Evolutionary conservation across 2,113 vertebrate genomes (phyloP).

Genomic region (Hemichromis elongatus): DNA sequence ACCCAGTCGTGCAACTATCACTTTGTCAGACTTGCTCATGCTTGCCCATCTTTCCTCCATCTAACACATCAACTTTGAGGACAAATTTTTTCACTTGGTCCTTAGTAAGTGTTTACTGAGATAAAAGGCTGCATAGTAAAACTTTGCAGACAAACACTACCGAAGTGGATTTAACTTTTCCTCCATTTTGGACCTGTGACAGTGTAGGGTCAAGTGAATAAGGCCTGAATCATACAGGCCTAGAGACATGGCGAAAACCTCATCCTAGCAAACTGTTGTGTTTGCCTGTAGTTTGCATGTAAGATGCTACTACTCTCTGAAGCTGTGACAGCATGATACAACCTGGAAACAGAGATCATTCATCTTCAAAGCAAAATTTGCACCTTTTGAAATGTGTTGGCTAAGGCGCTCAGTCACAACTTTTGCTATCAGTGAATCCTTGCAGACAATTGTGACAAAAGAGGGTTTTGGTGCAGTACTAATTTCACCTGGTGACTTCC

Average conservation of each 20-base stretch:
- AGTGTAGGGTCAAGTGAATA: background rate
- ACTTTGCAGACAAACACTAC: background rate
- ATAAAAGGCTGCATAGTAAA: background rate
- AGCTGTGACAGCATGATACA: background rate
- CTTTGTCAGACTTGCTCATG: background rate
- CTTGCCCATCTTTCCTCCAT: background rate
- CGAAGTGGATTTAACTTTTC: background rate
- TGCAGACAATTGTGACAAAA: background rate
- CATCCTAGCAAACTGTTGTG: background rate
- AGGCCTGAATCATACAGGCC: background rate
- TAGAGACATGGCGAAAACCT: background rate
- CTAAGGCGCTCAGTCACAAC: background rate
- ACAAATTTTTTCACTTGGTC: background rate
- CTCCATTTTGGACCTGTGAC: background rate
- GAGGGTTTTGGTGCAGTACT: background rate
- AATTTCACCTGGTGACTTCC: background rate
- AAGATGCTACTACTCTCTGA: background rate
- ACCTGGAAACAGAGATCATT: background rate
- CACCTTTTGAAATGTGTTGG: background rate
- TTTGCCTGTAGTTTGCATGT: background rate
- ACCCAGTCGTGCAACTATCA: background rate
- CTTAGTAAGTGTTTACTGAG: background rate
- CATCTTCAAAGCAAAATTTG: background rate
- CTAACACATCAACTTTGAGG: background rate
- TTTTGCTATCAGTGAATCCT: background rate